Conservation (phyloP, 2,888 invertebrate species). For the Pristionchus arcanus region DNA sequence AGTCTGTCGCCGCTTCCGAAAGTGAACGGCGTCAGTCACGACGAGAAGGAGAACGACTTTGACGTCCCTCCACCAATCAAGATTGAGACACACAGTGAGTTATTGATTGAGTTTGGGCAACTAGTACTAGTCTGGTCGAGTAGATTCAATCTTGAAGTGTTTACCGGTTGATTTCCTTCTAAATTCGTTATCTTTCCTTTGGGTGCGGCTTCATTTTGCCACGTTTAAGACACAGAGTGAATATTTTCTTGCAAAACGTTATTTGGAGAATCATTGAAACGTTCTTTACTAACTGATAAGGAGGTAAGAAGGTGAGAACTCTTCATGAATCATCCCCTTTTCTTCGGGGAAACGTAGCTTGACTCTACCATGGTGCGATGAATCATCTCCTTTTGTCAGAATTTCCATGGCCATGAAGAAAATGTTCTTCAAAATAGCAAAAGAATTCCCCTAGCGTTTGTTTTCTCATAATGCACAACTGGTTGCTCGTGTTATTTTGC, state of each 20-base stretch:
- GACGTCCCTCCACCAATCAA: constrained; percentile 6
- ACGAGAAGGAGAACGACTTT: constrained; percentile 28
- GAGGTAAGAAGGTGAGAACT: background rate
- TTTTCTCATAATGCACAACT: background rate
- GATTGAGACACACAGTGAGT: constrained; percentile 25
- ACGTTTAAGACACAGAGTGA: background rate
- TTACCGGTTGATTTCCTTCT: too few relatives aligned
- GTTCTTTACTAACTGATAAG: too few relatives aligned
- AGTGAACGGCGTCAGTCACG: background rate
- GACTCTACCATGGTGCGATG: background rate
- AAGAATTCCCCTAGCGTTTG: background rate
- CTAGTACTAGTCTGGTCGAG: too few relatives aligned
- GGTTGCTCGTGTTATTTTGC: too few relatives aligned
- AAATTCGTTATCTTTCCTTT: too few relatives aligned
- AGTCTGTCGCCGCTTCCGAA: background rate
- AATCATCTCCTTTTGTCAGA: background rate
- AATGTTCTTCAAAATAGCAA: background rate
- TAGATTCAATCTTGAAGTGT: too few relatives aligned
- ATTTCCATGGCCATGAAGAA: background rate
- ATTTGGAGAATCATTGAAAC: too few relatives aligned
- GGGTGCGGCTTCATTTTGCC: background rate
- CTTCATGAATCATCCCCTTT: background rate
- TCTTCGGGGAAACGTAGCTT: background rate
- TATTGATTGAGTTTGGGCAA: background rate
- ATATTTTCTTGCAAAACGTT: background rate